Conservation (phyloP, 2,888 invertebrate genomes). For the Oasisia sp. region DNA sequence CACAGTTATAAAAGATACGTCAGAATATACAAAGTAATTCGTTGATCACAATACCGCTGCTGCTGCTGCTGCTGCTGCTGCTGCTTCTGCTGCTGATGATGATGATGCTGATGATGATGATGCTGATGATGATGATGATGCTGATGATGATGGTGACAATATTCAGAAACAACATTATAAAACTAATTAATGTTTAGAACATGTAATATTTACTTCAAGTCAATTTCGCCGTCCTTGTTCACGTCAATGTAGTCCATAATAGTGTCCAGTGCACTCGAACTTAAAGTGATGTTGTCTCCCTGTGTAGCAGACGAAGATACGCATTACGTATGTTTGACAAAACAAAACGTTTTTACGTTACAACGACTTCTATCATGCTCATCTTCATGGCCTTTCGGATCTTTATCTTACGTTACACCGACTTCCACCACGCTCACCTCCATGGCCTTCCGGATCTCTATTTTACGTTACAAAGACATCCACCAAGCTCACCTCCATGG, state of each 20-base stretch:
- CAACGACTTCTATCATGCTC: constrained; percentile 18
- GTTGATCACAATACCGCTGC: too few species aligned
- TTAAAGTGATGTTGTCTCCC: constrained; percentile 49
- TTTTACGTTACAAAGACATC: too few species aligned
- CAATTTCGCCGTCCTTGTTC: constrained; percentile 51
- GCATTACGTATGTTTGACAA: not conserved
- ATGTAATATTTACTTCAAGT: constrained; percentile 48
- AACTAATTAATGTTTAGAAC: not conserved
- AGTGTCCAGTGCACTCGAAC: constrained; percentile 45
- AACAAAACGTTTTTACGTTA: not conserved
- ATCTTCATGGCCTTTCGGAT: constrained; percentile 50
- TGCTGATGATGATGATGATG: too few species aligned
- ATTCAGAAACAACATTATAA: too few species aligned
- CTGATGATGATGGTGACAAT: too few species aligned
- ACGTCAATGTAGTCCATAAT: constrained; percentile 53
- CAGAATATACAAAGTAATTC: too few species aligned
- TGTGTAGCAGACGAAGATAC: constrained; percentile 30
- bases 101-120: too few species aligned
- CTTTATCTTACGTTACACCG: too few species aligned
- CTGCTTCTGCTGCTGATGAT: too few species aligned
- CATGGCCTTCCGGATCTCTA: constrained; percentile 44
- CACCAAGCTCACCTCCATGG: not conserved
- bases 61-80: too few species aligned
- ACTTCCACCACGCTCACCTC: constrained; percentile 43
- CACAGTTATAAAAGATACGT: too few species aligned